phyloP scores from a whole-genome alignment of 2,113 vertebrate species.

The Cololabis saira region DNA sequence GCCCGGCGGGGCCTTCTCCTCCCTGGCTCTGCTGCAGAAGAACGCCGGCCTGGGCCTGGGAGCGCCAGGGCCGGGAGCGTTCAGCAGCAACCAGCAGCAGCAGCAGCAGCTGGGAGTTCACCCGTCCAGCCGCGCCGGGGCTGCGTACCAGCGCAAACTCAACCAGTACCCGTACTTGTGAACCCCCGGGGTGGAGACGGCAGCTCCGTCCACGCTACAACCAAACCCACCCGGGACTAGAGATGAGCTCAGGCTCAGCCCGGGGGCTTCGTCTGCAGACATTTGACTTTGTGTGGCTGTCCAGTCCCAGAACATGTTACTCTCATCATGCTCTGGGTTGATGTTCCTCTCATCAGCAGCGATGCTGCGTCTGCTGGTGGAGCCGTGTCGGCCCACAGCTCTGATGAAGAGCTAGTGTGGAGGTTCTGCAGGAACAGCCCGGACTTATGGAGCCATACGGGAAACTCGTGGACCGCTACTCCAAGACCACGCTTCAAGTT shows the following conservation, averaged over 20 bases:
- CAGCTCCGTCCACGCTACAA: not conserved
- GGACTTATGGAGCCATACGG: too few relatives aligned
- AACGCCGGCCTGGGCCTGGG: slow-evolving; percentile 80
- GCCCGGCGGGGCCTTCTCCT: slow-evolving; percentile 73
- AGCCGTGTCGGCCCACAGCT: not conserved
- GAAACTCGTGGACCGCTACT: not conserved
- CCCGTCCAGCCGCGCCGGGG: slow-evolving; percentile 85
- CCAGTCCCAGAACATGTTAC: slow-evolving; percentile 8
- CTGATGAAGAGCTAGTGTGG: too few relatives aligned
- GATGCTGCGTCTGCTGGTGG: not conserved
- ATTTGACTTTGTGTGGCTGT: slow-evolving; percentile 10
- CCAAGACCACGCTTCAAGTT: not conserved
- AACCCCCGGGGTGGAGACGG: not conserved
- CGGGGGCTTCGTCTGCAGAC: slow-evolving; percentile 12
- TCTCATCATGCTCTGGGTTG: slow-evolving; percentile 23
- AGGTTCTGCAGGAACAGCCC: too few relatives aligned
- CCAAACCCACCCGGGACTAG: slow-evolving; percentile 51
- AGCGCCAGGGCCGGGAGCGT: slow-evolving; percentile 87
- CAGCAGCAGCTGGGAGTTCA: slow-evolving; percentile 40
- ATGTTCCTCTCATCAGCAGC: slow-evolving; percentile 13
- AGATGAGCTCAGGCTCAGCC: slow-evolving; percentile 55
- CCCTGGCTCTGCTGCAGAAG: slow-evolving; percentile 92
- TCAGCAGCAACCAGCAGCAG: slow-evolving; percentile 82
- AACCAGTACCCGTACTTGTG: slow-evolving; percentile 95
- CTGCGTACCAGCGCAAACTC: slow-evolving; percentile 91